Conservation (phyloP, 2,888 invertebrate species). For the Pseudococcus jackbeardsleyi region DNA sequence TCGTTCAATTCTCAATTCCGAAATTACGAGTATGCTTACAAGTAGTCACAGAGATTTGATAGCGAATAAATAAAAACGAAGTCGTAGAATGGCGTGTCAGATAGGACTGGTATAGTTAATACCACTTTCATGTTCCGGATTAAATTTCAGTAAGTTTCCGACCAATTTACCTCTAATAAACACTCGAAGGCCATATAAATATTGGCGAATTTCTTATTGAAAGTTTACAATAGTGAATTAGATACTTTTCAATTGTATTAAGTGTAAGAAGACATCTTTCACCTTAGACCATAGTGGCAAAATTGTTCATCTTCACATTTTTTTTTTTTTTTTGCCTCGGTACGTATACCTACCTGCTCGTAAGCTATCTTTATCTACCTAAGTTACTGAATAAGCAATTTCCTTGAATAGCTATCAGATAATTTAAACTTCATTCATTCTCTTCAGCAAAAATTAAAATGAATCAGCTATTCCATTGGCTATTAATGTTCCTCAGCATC, state of each 20-base stretch:
- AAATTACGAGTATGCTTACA: neutral
- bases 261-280: too few species aligned
- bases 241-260: too few species aligned
- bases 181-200: constrained; percentile 1
- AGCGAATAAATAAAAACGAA: neutral
- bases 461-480: neutral
- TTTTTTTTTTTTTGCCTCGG: too few species aligned
- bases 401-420: neutral
- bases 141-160: neutral
- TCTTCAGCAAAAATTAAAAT: neutral
- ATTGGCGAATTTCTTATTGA: neutral
- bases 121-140: neutral
- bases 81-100: neutral
- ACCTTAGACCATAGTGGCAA: too few species aligned
- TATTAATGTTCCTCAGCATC: neutral
- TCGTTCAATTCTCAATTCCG: neutral
- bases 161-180: neutral
- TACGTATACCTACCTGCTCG: too few species aligned
- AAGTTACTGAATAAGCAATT: too few species aligned
- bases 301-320: too few species aligned
- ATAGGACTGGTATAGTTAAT: neutral
- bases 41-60: constrained; percentile 6
- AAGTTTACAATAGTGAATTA: neutral
- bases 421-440: neutral
- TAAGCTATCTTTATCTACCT: too few species aligned